phyloP scores from a whole-genome alignment of 2,888 invertebrate genomes.

The Drosophila longiperda region DNA sequence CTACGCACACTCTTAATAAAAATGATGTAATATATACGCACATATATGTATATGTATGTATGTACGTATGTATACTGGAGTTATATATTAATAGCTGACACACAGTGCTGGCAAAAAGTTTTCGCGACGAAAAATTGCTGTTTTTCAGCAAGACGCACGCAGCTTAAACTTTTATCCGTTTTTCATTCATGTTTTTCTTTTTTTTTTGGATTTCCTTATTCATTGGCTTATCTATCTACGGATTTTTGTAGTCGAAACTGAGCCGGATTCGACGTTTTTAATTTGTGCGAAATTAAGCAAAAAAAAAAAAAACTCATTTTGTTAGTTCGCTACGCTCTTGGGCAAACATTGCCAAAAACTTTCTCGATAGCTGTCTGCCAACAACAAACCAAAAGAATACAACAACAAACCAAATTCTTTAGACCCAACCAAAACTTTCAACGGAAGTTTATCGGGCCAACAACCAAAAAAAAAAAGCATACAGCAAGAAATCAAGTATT shows the following conservation, averaged over 20 bases:
- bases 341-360: conserved; percentile 73
- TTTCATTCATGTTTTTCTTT: conserved; percentile 2
- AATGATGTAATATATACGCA: conserved; percentile 56
- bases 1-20: conserved; percentile 53
- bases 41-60: conserved; percentile 1
- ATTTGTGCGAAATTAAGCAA: conserved; percentile 82
- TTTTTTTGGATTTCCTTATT: conserved; percentile 2
- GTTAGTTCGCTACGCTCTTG: conserved; percentile 68
- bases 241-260: conserved; percentile 59
- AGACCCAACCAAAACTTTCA: conserved; percentile 55
- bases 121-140: conserved; percentile 59
- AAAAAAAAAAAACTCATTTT: conserved; percentile 81
- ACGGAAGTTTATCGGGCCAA: conserved; percentile 70
- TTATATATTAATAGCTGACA: conserved; percentile 56
- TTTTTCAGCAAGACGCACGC: conserved; percentile 38
- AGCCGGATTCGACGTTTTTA: conserved; percentile 73
- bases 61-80: conserved; percentile 1
- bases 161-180: conserved; percentile 42
- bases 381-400: conserved; percentile 56
- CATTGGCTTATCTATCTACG: conserved; percentile 13
- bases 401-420: background rate
- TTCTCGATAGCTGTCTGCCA: conserved; percentile 78
- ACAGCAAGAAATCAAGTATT: conserved; percentile 22
- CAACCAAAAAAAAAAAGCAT: conserved; percentile 16
- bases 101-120: conserved; percentile 58